phyloP scores from a whole-genome alignment of 2,113 vertebrate species.

The Dendropsophus ebraccatus region DNA sequence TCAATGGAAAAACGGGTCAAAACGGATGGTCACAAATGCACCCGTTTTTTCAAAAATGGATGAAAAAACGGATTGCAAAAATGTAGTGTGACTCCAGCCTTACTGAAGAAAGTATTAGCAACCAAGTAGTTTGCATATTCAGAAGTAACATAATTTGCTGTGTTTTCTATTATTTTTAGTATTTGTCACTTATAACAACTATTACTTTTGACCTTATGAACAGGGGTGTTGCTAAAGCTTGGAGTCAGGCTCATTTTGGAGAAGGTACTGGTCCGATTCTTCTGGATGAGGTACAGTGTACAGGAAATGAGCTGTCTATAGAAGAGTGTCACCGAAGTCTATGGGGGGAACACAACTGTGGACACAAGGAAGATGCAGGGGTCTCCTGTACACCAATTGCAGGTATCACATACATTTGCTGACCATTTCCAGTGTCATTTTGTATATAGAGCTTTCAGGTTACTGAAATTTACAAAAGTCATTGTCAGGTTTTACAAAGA shows the following conservation, averaged over 20 bases:
- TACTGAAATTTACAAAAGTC: not conserved
- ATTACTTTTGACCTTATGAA: constrained; percentile 12
- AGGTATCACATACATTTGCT: constrained; percentile 71
- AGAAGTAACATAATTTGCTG: not conserved
- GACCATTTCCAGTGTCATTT: not conserved
- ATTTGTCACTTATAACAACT: not conserved
- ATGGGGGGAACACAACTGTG: constrained; percentile 95
- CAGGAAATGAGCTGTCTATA: constrained; percentile 91
- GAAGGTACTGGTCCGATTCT: constrained; percentile 82
- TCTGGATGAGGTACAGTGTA: constrained; percentile 92
- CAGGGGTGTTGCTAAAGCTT: constrained; percentile 88
- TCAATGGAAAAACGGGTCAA: no score
- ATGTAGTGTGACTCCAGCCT: no score
- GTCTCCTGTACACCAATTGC: constrained; percentile 88
- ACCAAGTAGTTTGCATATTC: no score
- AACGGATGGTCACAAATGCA: no score
- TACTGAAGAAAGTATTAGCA: no score
- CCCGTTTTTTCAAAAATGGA: no score
- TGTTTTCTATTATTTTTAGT: not conserved
- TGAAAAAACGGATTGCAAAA: no score
- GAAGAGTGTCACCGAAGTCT: constrained; percentile 89
- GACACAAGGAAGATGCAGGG: constrained; percentile 91
- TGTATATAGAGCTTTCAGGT: not conserved
- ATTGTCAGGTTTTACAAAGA: not conserved
- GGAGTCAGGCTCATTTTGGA: constrained; percentile 86